Base-by-base conservation (phyloP, 1,140 invertebrate species). In the Drosophila oshimai region DNA sequence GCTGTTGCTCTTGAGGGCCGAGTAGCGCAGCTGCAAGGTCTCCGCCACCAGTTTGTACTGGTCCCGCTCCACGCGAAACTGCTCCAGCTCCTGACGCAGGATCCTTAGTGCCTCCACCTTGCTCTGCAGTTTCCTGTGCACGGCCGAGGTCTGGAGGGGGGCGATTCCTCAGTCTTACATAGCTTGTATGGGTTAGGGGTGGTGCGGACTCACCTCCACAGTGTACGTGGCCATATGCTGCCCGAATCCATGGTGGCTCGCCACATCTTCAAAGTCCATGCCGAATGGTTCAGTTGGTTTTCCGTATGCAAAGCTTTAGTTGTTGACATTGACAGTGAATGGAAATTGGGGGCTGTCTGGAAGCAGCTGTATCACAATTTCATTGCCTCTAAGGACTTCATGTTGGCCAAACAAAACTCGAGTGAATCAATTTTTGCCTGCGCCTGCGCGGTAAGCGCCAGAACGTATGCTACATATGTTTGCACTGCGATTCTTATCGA, bases 41-140 rank as follows among this genome's bases (percentile, higher is more conserved):
- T 97, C 96, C 2, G 95, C 95, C 93, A 97, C 94, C 15, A 96
- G 86, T 90, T 96, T 96, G 75, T 95, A 97, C 81, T 96, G 95
- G 90, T 97, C 96, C 39, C 95, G 91, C 83, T 97, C 95, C 58
- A 93, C 94, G 61, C 94, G 94, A 89, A 95, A 96, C 91, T 96
- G 94, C 62, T 96, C 95, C 37, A 97, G 90, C 81, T 97, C 95
- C 78, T 95, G 93, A 54, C 93, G 95, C 76, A 97, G 91, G 47
- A 96, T 95, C 3, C 94, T 90, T 33, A 97, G 77, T 3, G 96
- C 95, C 91, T 97, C 95, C 33, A 94, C 93, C 91, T 97, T 97
- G 78, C 96, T 95, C 78, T 96, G 94, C 28, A 97, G 90, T 90
- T 96, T 96, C 68, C 94, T 94, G 74, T 93, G 92, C 7, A 94